Evolutionary conservation across 1,140 invertebrate genomes (phyloP), one percentile per base, ranked within the genome.

Genomic region (Drepana arcuata): DNA sequence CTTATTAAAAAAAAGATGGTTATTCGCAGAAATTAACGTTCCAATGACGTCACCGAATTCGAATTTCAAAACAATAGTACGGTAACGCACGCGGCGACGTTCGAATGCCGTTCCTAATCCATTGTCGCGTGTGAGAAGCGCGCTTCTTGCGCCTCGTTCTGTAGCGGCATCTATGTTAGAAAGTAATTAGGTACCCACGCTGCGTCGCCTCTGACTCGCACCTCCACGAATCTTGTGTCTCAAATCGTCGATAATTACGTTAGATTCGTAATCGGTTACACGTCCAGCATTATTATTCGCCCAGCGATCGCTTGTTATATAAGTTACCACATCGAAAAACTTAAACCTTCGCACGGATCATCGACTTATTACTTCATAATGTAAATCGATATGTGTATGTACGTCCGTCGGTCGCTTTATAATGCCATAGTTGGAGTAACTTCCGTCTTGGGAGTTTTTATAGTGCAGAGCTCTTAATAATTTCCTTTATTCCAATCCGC

Each of bases 401-500:
- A n/a, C n/a, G n/a, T n/a, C 24, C 33, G 39, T 41, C 43, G 46
- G 46, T 52, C 54, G 58, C 58, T 54, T 48, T 48, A 49, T 47
- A 48, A 46, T 34, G 48, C 51, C 52, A 54, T 49, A 58, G 52
- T 42, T 55, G 41, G 47, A 50, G 48, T 58, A 60, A 68, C 72
- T 81, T 82, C 78, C 74, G 74, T 66, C 67, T 72, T 55, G 52
- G 45, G 30, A 41, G 43, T 71, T 78, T 81, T 80, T 81, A 45
- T 45, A 36, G n/a, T n/a, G 47, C 46, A 67, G 60, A 50, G 72
- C 73, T 68, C 71, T 77, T 78, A 69, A 78, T 82, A 78, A 82
- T 82, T 80, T 82, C 71, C 78, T 82, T 82, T 79, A 82, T 82
- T 63, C 62, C 67, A 64, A 72, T 71, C 69, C 65, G 63, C 71